Percentiles rank a stretch among this genome's conserved stretches.
phyloP scores from a whole-genome alignment of 1,140 invertebrate genomes.

The Wiebesia pumilae region DNA sequence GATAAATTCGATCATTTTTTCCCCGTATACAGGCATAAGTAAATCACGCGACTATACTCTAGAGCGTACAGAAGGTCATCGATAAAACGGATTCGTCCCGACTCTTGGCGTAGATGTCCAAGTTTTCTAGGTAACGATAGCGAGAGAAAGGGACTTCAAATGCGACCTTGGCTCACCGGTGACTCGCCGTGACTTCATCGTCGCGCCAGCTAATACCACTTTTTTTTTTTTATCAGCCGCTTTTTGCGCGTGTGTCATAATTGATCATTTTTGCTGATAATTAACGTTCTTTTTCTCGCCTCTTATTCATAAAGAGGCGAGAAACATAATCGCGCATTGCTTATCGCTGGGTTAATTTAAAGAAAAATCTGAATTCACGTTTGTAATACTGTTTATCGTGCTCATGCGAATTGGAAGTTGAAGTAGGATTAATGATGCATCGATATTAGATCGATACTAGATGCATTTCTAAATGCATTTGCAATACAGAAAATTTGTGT shows the following conservation, averaged over 20 bases:
- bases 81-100: background rate
- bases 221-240: background rate
- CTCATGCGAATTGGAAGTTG: background rate
- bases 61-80: background rate
- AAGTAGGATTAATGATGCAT: background rate
- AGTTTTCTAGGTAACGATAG: constrained; percentile 15
- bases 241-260: background rate
- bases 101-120: background rate
- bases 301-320: too few relatives aligned
- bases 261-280: background rate
- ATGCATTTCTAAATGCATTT: too few relatives aligned
- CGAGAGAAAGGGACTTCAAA: constrained; percentile 1
- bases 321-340: background rate
- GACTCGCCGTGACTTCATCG: constrained; percentile 34
- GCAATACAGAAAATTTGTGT: too few relatives aligned
- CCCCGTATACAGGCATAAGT: background rate
- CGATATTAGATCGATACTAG: background rate
- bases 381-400: background rate
- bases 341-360: background rate
- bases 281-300: background rate
- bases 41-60: background rate
- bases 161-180: constrained; percentile 16
- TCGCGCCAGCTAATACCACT: background rate
- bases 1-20: background rate
- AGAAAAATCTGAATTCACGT: background rate